Evolutionary conservation across 2,797 vertebrate genomes (phyloP), one percentile per base, ranked within the genome.

Genomic region (Gephyroberyx darwinii): DNA sequence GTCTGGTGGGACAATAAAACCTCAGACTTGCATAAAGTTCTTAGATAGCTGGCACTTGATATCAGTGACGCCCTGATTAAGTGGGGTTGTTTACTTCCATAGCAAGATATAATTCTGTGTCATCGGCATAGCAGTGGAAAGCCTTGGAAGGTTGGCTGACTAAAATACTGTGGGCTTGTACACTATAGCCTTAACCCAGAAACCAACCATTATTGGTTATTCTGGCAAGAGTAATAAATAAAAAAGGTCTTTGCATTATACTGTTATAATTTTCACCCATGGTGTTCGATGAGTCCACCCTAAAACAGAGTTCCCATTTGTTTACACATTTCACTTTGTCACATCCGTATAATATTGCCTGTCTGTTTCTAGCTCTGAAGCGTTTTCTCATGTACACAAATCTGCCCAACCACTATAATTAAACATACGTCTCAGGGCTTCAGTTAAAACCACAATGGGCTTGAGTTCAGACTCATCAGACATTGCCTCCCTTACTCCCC

Each of bases 401-500:
- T 54, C 47, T 51, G 5, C 19, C 20, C 47, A 57, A 10, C 4
- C 35, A 5, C 37, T 48, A 3, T 9, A 30, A 30, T 19, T 58
- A 71, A 70, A 62, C n/a, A 20, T 20, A 31, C 30, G 33, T n/a
- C 59, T 8, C 51, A 19, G 52, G 14, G 37, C 26, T 7, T 19
- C 19, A 55, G 39, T 37, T 48, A 35, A 8, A 70, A 65, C 59
- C 14, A 35, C 31, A 56, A n/a, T 5, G 8, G 8, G 68, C 56
- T 45, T 68, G 9, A 65, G 53, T 52, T 17, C 43, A 37, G 30
- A 71, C 33, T 31, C 1, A 0, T 16, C 52, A 41, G 33, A 30
- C n/a, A 37, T 35, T 43, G 61, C 69, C 68, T 78, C 8, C 33
- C 35, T 31, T 47, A 48, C 10, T 72, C 48, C 26, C 26, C 45